Percentiles rank a stretch among this genome's conserved stretches.
These are phyloP conservation scores for Andrena chrysosceles DNA, from an alignment of 2,888 invertebrate species.

Conservation along the genomic window DNA sequence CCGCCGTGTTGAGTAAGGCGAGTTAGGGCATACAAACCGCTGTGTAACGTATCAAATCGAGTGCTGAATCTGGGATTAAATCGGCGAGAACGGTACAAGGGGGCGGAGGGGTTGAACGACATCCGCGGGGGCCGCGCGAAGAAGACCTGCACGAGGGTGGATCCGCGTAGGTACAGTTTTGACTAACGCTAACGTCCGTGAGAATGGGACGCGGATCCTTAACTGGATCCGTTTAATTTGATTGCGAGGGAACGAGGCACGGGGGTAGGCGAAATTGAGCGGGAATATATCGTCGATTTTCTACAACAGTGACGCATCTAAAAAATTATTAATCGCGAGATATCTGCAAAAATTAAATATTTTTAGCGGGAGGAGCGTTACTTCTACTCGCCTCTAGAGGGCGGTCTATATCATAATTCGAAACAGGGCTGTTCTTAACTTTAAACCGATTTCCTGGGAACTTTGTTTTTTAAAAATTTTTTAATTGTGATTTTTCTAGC, in stretches of 20 bases:
- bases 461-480: too few relatives aligned
- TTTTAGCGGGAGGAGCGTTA: too few relatives aligned
- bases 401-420: too few relatives aligned
- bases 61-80: constrained; percentile 84
- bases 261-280: neutral
- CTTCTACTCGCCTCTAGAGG: too few relatives aligned
- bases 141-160: constrained; percentile 54
- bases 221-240: constrained; percentile 36
- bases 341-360: too few relatives aligned
- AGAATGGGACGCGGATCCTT: constrained; percentile 19
- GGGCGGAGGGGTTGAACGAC: constrained; percentile 56
- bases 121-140: constrained; percentile 56
- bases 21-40: constrained; percentile 80
- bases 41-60: constrained; percentile 84
- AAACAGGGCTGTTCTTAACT: too few relatives aligned
- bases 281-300: too few relatives aligned
- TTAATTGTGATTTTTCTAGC: too few relatives aligned
- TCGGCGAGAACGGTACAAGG: constrained; percentile 73
- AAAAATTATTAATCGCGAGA: too few relatives aligned
- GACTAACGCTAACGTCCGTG: constrained; percentile 42
- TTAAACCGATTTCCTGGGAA: too few relatives aligned
- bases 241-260: neutral
- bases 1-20: constrained; percentile 73
- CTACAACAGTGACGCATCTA: too few relatives aligned
- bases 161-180: constrained; percentile 52